Evolutionary conservation across 2,797 vertebrate species (phyloP).

Genomic region (Anguilla marmorata): DNA sequence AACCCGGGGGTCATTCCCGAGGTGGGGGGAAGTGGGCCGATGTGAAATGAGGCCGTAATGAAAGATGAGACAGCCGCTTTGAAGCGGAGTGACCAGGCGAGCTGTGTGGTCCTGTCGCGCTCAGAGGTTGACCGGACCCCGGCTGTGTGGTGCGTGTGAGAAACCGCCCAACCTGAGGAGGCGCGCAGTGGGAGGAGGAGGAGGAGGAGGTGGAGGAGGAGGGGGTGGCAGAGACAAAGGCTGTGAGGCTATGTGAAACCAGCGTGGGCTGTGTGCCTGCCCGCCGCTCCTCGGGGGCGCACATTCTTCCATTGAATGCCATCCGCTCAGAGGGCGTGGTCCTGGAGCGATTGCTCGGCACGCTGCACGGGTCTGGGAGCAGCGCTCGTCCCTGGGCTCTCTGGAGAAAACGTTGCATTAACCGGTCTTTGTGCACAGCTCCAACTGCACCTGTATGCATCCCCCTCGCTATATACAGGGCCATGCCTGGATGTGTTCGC

Average conservation of each 20-base stretch:
- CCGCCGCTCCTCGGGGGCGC: not conserved
- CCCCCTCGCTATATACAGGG: not conserved
- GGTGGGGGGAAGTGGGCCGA: not conserved
- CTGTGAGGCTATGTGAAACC: not conserved
- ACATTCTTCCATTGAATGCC: not conserved
- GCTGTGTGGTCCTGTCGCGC: slow-evolving; percentile 12
- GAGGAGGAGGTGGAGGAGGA: not conserved
- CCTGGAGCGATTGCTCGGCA: not conserved
- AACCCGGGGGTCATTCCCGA: not conserved
- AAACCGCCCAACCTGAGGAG: not conserved
- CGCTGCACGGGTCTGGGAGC: not conserved
- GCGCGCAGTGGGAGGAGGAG: not conserved
- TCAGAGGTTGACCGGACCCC: not conserved
- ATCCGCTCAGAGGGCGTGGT: not conserved
- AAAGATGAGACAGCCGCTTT: not conserved
- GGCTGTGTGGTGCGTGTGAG: not conserved
- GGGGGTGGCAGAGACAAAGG: not conserved
- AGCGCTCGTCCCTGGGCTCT: not conserved
- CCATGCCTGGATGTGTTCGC: not conserved
- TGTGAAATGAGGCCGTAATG: not conserved
- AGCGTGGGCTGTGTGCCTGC: not conserved
- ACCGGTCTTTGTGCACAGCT: not conserved
- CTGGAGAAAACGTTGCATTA: not conserved
- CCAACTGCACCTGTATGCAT: not conserved
- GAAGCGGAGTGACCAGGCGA: not conserved